These are phyloP conservation scores for Ormyrus labotus DNA, from an alignment of 2,888 invertebrate species.

Conservation along the genomic window DNA sequence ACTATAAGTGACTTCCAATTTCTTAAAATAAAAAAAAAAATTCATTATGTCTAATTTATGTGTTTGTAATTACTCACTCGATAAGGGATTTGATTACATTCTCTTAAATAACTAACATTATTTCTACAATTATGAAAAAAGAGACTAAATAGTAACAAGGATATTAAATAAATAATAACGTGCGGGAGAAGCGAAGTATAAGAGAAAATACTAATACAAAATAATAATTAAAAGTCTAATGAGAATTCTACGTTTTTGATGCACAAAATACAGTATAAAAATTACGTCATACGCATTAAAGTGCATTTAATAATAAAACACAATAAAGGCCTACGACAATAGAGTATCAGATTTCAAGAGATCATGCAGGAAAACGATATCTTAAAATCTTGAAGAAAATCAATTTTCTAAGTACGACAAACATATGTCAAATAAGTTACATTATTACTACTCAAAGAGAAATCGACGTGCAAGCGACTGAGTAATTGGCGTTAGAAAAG, in stretches of 20 bases:
- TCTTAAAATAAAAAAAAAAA: background rate
- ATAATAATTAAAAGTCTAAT: conserved; percentile 41
- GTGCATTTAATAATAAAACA: conserved; percentile 28
- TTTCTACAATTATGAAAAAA: conserved; percentile 24
- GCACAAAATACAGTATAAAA: conserved; percentile 42
- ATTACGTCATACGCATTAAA: conserved; percentile 19
- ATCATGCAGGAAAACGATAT: conserved; percentile 57
- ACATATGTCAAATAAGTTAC: conserved; percentile 35
- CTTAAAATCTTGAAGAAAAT: conserved; percentile 58
- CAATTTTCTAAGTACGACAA: conserved; percentile 47
- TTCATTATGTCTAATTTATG: background rate
- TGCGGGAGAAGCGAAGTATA: conserved; percentile 47
- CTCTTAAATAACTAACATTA: conserved; percentile 18
- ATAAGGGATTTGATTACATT: conserved; percentile 19
- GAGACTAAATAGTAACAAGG: conserved; percentile 6
- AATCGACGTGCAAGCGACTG: conserved; percentile 51
- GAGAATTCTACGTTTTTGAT: conserved; percentile 51
- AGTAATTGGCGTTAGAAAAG: conserved; percentile 48
- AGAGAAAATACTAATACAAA: conserved; percentile 9
- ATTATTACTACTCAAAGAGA: conserved; percentile 41
- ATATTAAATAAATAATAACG: conserved; percentile 5
- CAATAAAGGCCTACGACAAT: conserved; percentile 48
- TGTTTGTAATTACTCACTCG: conserved; percentile 43
- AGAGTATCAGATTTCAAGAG: conserved; percentile 54
- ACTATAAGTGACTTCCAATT: too few relatives aligned